phyloP scores from a whole-genome alignment of 1,140 invertebrate genomes.

The Caenorhabditis latens region DNA sequence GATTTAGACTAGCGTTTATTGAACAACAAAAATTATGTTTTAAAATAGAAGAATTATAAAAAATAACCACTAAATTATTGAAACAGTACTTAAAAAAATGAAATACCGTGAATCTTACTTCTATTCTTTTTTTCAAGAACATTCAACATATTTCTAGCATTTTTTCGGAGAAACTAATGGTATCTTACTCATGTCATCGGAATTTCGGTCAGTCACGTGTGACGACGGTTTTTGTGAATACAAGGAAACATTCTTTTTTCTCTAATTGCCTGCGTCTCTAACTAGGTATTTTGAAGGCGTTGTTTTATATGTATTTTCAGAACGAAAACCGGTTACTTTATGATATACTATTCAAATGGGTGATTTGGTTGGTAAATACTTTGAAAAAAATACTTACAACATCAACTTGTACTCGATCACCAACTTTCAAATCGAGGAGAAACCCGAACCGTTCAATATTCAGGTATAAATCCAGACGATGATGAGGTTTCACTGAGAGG shows the following conservation, averaged over 20 bases:
- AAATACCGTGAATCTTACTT: not conserved
- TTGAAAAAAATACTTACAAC: conserved; percentile 11
- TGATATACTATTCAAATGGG: not conserved
- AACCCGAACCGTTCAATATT: conserved; percentile 53
- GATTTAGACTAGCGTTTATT: not conserved
- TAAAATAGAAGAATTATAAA: not conserved
- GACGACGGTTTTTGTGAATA: not conserved
- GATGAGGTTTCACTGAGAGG: not conserved
- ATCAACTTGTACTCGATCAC: conserved; percentile 19
- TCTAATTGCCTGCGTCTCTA: conserved; percentile 13
- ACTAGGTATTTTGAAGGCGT: not conserved
- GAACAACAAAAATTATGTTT: not conserved
- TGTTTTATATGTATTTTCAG: not conserved
- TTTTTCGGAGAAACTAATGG: not conserved
- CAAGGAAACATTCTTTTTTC: conserved; percentile 10
- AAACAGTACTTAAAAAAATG: too few relatives aligned
- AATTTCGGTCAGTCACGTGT: conserved; percentile 47
- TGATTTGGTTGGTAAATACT: not conserved
- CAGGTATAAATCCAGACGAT: conserved; percentile 27
- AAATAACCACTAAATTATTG: too few relatives aligned
- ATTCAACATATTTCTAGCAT: not conserved
- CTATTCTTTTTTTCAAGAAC: too few relatives aligned
- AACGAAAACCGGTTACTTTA: conserved; percentile 20
- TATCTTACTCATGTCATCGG: conserved; percentile 35
- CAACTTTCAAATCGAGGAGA: conserved; percentile 22